Evolutionary conservation across 2,113 vertebrate genomes (phyloP).

Genomic region (Lathamus discolor): DNA sequence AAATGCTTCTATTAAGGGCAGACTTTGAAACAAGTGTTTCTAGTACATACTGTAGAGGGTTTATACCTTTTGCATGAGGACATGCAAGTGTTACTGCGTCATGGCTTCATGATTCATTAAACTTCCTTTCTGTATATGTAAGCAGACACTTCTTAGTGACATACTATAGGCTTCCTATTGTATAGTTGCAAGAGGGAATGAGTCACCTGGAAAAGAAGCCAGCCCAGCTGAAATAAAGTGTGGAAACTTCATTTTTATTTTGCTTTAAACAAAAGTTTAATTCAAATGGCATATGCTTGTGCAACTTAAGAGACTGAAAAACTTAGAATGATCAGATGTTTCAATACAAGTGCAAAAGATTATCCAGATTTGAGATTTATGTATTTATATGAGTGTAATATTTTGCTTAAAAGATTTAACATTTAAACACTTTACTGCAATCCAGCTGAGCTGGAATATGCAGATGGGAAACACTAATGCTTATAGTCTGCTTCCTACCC

Average conservation of each 20-base stretch:
- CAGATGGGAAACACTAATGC: neutral
- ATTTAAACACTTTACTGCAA: neutral
- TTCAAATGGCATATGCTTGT: neutral
- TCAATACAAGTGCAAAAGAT: neutral
- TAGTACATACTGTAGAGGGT: neutral
- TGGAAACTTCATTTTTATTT: neutral
- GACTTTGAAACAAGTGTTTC: neutral
- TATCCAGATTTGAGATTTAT: neutral
- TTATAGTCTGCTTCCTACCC: neutral
- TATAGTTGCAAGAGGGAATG: neutral
- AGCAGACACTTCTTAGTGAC: neutral
- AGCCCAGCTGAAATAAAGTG: neutral
- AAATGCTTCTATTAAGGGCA: neutral
- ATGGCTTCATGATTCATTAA: neutral
- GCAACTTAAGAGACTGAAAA: neutral
- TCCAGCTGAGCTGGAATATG: neutral
- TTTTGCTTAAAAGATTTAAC: neutral
- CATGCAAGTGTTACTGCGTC: neutral
- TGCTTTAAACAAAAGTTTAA: neutral
- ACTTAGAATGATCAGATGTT: neutral
- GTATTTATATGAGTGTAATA: neutral
- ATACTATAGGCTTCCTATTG: neutral
- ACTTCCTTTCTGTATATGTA: neutral
- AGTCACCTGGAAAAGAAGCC: neutral
- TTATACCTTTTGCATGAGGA: neutral